A percentile compares a stretch with the other conserved stretches of the same genome.
These are phyloP conservation scores for Caenorhabditis japonica DNA, from an alignment of 2,888 invertebrate species.

Conservation along the genomic window DNA sequence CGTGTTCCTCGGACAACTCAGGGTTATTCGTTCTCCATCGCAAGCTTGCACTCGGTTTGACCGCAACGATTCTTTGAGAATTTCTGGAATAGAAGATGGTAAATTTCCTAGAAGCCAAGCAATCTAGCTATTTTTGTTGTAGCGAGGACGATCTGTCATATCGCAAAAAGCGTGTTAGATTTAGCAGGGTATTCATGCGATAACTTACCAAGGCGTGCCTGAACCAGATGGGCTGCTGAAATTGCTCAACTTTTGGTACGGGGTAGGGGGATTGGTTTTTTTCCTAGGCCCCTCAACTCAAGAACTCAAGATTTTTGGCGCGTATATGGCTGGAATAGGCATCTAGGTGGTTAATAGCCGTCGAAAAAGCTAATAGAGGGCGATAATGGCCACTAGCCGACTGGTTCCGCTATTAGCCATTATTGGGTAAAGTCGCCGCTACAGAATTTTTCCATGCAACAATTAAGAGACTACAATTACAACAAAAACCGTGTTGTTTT, in stretches of 20 bases:
- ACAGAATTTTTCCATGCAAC: too few species aligned
- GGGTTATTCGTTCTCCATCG: constrained; percentile 88
- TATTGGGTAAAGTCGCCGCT: too few species aligned
- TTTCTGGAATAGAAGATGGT: constrained; percentile 81
- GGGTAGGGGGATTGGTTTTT: background rate
- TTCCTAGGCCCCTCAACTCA: too few species aligned
- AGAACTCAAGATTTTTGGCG: too few species aligned
- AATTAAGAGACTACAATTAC: too few species aligned
- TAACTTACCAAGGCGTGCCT: constrained; percentile 39
- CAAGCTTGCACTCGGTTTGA: constrained; percentile 93
- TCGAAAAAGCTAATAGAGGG: too few species aligned
- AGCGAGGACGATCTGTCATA: background rate
- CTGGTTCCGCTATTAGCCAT: too few species aligned
- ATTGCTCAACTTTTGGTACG: background rate
- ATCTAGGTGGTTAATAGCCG: too few species aligned
- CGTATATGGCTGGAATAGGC: too few species aligned
- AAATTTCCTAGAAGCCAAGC: background rate
- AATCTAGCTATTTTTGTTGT: background rate
- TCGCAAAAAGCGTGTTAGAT: background rate
- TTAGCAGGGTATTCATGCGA: background rate
- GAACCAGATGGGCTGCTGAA: constrained; percentile 40
- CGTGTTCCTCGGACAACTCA: constrained; percentile 91
- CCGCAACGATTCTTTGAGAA: constrained; percentile 89
- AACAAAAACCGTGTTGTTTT: too few species aligned
- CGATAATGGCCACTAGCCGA: too few species aligned